These are phyloP conservation scores for Dioctria rufipes DNA, from an alignment of 2,888 invertebrate genomes.

Conservation along the genomic window DNA sequence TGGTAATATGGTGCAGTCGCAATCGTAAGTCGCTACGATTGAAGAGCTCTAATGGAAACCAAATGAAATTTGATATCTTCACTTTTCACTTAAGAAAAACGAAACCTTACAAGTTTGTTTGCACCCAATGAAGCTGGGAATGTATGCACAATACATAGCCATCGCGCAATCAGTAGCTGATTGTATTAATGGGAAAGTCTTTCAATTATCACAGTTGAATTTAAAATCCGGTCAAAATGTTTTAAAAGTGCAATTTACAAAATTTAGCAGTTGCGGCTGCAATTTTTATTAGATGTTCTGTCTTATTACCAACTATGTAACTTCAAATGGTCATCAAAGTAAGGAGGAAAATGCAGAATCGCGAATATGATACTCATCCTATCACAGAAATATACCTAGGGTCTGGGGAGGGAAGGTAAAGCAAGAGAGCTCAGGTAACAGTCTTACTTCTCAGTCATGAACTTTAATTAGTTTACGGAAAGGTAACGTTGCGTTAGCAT, in stretches of 20 bases:
- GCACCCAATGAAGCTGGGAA: neutral
- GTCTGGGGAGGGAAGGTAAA: conserved; percentile 24
- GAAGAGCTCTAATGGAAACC: neutral
- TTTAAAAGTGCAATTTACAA: too few species aligned
- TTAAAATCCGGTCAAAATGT: too few species aligned
- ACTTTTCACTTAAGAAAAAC: conserved; percentile 23
- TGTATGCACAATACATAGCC: neutral
- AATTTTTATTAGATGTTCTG: too few species aligned
- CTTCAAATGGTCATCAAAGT: neutral
- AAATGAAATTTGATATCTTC: conserved; percentile 27
- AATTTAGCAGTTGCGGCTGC: too few species aligned
- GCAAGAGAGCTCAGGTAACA: conserved; percentile 14
- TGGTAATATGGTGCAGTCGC: too few species aligned
- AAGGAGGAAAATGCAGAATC: neutral
- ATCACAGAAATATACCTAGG: neutral
- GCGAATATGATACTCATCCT: conserved; percentile 23
- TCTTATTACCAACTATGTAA: too few species aligned
- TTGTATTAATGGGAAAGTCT: too few species aligned
- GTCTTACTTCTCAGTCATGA: conserved; percentile 16
- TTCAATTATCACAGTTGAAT: too few species aligned
- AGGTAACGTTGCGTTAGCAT: conserved; percentile 29
- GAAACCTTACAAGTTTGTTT: conserved; percentile 30
- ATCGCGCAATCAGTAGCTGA: neutral
- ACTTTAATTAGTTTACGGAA: conserved; percentile 45
- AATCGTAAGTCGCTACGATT: neutral